Percentiles rank a stretch among this genome's conserved stretches.
Evolutionary conservation across 2,113 vertebrate species (phyloP).

Genomic region (Leptosomus discolor): DNA sequence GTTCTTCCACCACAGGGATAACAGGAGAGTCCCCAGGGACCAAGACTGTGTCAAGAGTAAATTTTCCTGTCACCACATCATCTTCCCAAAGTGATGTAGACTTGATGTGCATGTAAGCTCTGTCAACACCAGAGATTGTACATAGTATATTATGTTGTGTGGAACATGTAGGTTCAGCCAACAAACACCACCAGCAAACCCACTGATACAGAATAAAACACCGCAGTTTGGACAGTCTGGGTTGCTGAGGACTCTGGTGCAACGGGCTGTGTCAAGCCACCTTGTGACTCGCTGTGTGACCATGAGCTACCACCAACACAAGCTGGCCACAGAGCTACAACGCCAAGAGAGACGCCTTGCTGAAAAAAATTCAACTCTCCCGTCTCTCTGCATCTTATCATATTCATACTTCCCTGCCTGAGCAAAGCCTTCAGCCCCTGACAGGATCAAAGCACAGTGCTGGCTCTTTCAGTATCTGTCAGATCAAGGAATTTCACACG

Average conservation of each 20-base stretch:
- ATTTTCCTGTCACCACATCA: background rate
- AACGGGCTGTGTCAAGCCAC: background rate
- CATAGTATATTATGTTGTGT: background rate
- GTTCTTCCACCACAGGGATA: background rate
- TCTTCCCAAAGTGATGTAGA: background rate
- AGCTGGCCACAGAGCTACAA: background rate
- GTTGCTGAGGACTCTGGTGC: too few relatives aligned
- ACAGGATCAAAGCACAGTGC: background rate
- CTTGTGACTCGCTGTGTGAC: accelerated
- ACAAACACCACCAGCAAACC: background rate
- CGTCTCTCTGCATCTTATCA: background rate
- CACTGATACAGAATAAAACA: background rate
- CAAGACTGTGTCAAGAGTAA: background rate
- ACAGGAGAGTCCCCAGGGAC: background rate
- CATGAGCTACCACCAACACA: accelerated
- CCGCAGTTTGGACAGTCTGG: accelerated
- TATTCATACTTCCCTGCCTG: background rate
- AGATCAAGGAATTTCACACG: background rate
- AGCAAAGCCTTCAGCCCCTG: background rate
- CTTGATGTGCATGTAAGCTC: background rate
- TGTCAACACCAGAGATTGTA: background rate
- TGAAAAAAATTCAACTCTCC: background rate
- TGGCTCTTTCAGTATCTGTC: background rate
- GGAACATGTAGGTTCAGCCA: background rate
- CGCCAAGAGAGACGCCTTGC: background rate